These are phyloP conservation scores for Stictonetta naevosa DNA, from an alignment of 2,113 vertebrate genomes.

Conservation along the genomic window DNA sequence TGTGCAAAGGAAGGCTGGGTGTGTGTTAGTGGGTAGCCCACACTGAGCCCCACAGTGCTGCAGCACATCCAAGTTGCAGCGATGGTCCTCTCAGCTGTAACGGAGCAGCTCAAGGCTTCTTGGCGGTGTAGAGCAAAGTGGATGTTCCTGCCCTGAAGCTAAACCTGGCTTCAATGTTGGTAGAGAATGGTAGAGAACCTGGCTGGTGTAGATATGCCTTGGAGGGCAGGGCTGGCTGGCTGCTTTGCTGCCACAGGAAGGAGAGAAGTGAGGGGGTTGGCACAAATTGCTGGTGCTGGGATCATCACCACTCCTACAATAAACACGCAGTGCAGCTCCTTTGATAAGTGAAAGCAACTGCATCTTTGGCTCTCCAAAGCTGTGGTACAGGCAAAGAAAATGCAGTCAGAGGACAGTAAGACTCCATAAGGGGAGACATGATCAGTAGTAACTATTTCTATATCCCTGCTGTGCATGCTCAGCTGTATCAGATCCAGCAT, in stretches of 20 bases:
- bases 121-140: neutral
- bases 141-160: neutral
- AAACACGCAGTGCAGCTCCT: neutral
- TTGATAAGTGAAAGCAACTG: neutral
- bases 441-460: neutral
- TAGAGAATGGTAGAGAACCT: neutral
- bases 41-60: neutral
- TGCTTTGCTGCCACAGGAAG: neutral
- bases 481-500: neutral
- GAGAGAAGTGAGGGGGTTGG: fast-evolving
- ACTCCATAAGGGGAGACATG: neutral
- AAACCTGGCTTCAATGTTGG: neutral
- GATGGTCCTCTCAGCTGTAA: neutral
- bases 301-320: neutral
- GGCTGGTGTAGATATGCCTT: neutral
- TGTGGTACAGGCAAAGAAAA: neutral
- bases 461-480: neutral
- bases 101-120: neutral
- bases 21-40: no score
- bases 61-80: neutral
- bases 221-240: neutral
- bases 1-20: neutral
- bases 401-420: neutral
- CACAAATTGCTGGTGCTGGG: neutral
- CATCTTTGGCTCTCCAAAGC: neutral